Percentiles rank a stretch among this genome's conserved stretches.
These are phyloP conservation scores for Patella ulyssiponensis DNA, from an alignment of 2,888 invertebrate genomes.

Conservation along the genomic window DNA sequence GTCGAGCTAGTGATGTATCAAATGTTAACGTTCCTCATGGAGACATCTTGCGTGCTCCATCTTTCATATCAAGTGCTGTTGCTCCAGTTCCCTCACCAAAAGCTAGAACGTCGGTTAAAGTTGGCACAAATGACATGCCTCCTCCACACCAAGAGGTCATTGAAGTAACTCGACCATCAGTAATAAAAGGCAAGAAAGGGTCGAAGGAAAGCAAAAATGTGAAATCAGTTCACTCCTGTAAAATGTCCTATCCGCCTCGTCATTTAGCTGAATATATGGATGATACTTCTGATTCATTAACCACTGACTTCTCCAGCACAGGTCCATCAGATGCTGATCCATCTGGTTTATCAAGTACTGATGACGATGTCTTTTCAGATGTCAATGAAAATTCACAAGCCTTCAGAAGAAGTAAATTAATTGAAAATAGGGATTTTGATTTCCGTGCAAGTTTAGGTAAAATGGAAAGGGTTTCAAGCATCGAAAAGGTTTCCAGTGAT, in stretches of 20 bases:
- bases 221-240: conserved; percentile 41
- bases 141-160: conserved; percentile 49
- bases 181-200: conserved; percentile 26
- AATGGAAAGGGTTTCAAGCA: neutral
- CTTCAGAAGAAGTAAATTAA: conserved; percentile 16
- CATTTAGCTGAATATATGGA: conserved; percentile 40
- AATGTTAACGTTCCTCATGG: neutral
- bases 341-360: conserved; percentile 35
- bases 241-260: conserved; percentile 38
- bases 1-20: neutral
- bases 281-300: conserved; percentile 29
- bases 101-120: neutral
- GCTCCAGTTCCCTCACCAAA: conserved; percentile 28
- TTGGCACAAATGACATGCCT: conserved; percentile 38
- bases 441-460: neutral
- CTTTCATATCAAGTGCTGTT: conserved; percentile 39
- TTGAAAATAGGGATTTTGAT: conserved; percentile 12
- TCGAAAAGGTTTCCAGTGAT: neutral
- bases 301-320: conserved; percentile 35
- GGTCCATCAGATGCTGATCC: conserved; percentile 35
- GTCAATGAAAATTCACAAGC: conserved; percentile 8
- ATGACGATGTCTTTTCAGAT: conserved; percentile 37
- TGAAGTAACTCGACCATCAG: conserved; percentile 40
- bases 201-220: conserved; percentile 27
- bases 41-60: conserved; percentile 36